These are phyloP conservation scores for Volucella bombylans DNA, from an alignment of 2,888 invertebrate species.

Conservation along the genomic window DNA sequence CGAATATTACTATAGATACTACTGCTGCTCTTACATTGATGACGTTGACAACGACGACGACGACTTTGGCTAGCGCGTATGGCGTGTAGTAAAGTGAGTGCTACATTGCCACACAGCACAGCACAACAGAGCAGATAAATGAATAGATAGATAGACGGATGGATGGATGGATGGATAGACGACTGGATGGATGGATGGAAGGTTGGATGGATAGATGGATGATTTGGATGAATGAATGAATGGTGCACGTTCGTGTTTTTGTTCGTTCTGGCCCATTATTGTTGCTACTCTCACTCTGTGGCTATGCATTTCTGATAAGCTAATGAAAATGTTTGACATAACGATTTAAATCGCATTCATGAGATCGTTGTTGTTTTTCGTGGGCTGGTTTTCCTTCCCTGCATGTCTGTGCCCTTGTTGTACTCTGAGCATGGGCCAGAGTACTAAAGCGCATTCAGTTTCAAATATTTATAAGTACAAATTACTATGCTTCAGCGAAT, in stretches of 20 bases:
- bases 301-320: constrained; percentile 58
- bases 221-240: constrained; percentile 58
- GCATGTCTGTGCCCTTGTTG: constrained; percentile 2
- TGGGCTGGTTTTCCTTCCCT: neutral
- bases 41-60: constrained; percentile 71
- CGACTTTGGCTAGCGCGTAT: no score
- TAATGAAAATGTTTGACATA: constrained; percentile 71
- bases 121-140: constrained; percentile 53
- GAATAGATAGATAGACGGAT: constrained; percentile 42
- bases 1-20: neutral
- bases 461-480: constrained; percentile 16
- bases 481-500: neutral
- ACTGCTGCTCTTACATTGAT: constrained; percentile 72
- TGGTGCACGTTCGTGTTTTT: constrained; percentile 57
- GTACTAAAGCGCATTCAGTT: neutral
- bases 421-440: no score
- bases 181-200: constrained; percentile 1
- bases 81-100: constrained; percentile 33
- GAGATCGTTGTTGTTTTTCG: constrained; percentile 23
- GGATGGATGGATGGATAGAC: constrained; percentile 17
- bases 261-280: constrained; percentile 54
- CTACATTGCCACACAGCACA: constrained; percentile 49
- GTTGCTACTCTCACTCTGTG: constrained; percentile 54
- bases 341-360: constrained; percentile 54
- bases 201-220: constrained; percentile 39